Conservation (phyloP, 2,888 invertebrate species). For the Athripsodes cinereus region DNA sequence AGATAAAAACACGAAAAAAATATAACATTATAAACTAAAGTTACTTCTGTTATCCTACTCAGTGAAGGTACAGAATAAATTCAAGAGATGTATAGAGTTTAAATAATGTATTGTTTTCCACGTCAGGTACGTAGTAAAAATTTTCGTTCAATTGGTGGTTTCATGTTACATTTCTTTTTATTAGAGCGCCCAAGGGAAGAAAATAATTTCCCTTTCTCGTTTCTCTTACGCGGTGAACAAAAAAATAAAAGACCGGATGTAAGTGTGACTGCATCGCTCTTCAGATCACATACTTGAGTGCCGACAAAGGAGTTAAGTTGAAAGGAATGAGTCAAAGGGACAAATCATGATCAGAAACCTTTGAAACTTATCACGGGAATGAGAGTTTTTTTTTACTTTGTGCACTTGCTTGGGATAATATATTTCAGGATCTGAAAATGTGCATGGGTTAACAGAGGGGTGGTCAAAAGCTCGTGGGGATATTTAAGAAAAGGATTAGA, state of each 20-base stretch:
- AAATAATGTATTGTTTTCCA: too few species aligned
- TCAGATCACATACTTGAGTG: background rate
- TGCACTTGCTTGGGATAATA: background rate
- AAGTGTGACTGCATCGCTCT: constrained; percentile 23
- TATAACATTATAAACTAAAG: too few species aligned
- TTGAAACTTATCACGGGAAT: background rate
- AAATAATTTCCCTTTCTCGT: constrained; percentile 16
- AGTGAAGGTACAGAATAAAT: too few species aligned
- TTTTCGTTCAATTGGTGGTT: background rate
- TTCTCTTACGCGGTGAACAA: constrained; percentile 18
- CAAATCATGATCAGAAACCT: background rate
- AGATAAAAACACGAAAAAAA: too few species aligned
- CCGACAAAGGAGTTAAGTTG: background rate
- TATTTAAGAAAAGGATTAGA: background rate
- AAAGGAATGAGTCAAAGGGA: background rate
- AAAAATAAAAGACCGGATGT: constrained; percentile 26
- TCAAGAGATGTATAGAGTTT: too few species aligned
- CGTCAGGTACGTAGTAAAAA: too few species aligned
- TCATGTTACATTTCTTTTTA: constrained; percentile 2
- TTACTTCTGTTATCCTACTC: too few species aligned
- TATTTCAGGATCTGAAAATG: background rate
- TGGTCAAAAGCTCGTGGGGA: background rate
- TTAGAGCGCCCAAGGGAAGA: background rate
- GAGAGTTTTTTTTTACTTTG: background rate
- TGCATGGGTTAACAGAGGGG: background rate